Conservation (phyloP, 2,113 vertebrate genomes). For the Siniperca knerii region DNA sequence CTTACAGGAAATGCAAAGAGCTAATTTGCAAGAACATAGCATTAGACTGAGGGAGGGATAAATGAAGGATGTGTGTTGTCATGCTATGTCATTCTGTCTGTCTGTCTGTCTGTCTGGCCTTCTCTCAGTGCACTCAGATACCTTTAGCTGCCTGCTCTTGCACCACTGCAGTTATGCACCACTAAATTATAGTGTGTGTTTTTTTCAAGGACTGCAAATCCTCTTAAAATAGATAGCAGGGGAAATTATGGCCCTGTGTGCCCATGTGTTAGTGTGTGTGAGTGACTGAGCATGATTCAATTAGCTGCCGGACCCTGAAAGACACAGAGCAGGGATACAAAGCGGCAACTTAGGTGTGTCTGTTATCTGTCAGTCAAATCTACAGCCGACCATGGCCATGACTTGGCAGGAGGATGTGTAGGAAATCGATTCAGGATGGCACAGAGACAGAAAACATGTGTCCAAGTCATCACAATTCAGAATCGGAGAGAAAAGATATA, state of each 20-base stretch:
- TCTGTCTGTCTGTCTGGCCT: constrained; percentile 23
- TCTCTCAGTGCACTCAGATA: constrained; percentile 41
- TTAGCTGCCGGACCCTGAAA: constrained; percentile 31
- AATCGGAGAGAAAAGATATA: neutral
- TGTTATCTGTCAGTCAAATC: constrained; percentile 30
- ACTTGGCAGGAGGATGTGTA: constrained; percentile 25
- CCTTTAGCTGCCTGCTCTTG: constrained; percentile 39
- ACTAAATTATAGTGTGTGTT: constrained; percentile 76
- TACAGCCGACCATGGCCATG: neutral
- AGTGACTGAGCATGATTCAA: constrained; percentile 30
- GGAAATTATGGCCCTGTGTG: constrained; percentile 67
- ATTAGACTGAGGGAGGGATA: constrained; percentile 17
- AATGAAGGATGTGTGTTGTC: constrained; percentile 14
- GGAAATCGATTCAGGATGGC: constrained; percentile 42
- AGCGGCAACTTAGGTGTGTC: constrained; percentile 11
- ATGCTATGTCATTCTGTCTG: neutral
- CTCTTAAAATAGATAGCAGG: constrained; percentile 75
- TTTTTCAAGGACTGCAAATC: constrained; percentile 45
- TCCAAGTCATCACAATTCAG: constrained; percentile 22
- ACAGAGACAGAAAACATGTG: constrained; percentile 19
- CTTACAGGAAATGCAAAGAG: constrained; percentile 35
- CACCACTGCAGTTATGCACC: constrained; percentile 54
- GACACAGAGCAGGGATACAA: constrained; percentile 4
- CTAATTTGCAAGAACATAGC: constrained; percentile 24
- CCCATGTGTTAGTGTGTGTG: constrained; percentile 39